Conservation (phyloP, 2,797 vertebrate species). For the Eulemur mongoz region DNA sequence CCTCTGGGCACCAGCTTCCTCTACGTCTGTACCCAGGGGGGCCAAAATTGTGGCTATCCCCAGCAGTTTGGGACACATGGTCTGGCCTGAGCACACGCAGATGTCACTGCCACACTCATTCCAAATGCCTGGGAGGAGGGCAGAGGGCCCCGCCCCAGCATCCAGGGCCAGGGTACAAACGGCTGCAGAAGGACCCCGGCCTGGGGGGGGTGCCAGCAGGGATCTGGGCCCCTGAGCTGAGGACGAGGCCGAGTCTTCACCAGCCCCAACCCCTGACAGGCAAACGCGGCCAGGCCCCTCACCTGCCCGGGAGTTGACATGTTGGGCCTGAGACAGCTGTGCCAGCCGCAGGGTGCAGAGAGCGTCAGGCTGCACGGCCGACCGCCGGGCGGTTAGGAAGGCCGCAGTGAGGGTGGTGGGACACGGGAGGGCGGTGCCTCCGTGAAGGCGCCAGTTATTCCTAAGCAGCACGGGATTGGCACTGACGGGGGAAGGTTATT, state of each 20-base stretch:
- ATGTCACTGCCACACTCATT: neutral
- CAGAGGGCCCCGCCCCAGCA: neutral
- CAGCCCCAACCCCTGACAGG: no score
- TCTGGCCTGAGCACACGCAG: neutral
- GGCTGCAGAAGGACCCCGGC: neutral
- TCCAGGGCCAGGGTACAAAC: no score
- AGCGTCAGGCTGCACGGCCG: no score
- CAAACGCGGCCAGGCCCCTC: no score
- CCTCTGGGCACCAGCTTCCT: neutral
- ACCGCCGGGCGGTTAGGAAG: no score
- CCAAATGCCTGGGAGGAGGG: neutral
- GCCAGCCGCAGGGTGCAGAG: no score
- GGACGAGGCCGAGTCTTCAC: neutral
- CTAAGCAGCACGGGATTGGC: neutral
- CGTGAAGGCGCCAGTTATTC: neutral
- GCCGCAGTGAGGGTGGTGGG: no score
- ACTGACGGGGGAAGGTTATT: no score
- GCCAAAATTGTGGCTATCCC: neutral
- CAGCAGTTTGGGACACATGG: neutral
- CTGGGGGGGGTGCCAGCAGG: no score
- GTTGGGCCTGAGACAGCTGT: neutral
- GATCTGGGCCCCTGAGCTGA: accelerated
- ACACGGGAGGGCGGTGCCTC: neutral
- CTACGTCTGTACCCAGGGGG: neutral
- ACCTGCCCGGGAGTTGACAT: neutral